Percentiles rank a stretch among this genome's conserved stretches.
These are phyloP conservation scores for Stegodyphus dumicola DNA, from an alignment of 1,140 invertebrate species.

Conservation along the genomic window DNA sequence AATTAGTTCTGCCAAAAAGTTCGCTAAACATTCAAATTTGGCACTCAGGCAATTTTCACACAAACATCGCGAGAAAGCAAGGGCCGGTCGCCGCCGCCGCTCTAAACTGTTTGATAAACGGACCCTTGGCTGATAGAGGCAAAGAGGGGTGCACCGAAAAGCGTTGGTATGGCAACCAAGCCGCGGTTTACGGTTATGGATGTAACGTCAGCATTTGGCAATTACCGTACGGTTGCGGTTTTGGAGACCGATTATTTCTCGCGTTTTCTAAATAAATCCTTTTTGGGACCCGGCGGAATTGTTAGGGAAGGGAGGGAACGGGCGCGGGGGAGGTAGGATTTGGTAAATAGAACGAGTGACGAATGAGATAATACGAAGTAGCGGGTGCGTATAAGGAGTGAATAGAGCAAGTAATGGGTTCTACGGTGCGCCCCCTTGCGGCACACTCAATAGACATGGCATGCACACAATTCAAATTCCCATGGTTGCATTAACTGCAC, in stretches of 20 bases:
- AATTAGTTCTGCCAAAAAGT: neutral
- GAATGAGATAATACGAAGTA: conserved; percentile 60
- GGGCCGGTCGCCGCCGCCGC: conserved; percentile 6
- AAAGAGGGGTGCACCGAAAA: conserved; percentile 11
- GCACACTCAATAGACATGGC: conserved; percentile 58
- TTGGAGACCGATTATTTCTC: conserved; percentile 61
- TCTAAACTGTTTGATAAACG: conserved; percentile 59
- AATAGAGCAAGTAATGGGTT: conserved; percentile 59
- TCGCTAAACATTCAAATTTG: conserved; percentile 15
- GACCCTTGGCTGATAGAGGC: conserved; percentile 50
- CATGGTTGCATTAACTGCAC: conserved; percentile 59
- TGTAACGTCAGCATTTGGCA: conserved; percentile 61
- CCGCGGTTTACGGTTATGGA: conserved; percentile 60
- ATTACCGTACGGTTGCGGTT: conserved; percentile 59
- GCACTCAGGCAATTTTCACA: conserved; percentile 36
- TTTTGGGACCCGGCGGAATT: conserved; percentile 52
- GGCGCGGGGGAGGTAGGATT: neutral
- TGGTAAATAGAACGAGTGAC: conserved; percentile 60
- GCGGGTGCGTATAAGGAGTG: conserved; percentile 43
- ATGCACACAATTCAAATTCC: conserved; percentile 61
- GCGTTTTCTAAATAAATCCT: conserved; percentile 61
- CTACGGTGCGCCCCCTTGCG: conserved; percentile 41
- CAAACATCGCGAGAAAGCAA: conserved; percentile 47
- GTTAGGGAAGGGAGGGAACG: conserved; percentile 14
- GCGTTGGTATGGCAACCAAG: conserved; percentile 36